Evolutionary conservation across 2,113 vertebrate species (phyloP).

Genomic region (Gopherus flavomarginatus): DNA sequence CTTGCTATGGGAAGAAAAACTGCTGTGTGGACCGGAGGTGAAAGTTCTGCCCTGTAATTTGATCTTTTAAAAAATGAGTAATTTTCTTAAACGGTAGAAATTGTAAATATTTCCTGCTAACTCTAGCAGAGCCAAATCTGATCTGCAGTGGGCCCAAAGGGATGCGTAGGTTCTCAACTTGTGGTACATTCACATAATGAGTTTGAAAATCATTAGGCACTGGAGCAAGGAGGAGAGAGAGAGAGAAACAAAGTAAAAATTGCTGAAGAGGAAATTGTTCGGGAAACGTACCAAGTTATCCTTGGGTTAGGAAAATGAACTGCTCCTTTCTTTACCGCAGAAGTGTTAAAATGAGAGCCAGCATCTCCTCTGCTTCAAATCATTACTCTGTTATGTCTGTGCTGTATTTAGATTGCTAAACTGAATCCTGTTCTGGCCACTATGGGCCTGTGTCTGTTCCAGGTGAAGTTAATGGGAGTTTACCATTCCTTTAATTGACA

Average conservation of each 20-base stretch:
- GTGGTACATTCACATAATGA: neutral
- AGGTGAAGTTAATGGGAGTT: constrained; percentile 62
- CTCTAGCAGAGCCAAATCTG: neutral
- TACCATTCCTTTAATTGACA: constrained; percentile 52
- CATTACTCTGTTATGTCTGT: constrained; percentile 28
- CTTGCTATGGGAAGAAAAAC: neutral
- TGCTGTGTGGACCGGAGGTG: neutral
- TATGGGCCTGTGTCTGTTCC: neutral
- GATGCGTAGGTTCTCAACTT: neutral
- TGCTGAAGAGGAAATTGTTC: constrained; percentile 34
- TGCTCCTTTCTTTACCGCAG: neutral
- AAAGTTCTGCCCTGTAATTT: constrained; percentile 10
- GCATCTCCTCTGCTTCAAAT: neutral
- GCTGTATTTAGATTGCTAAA: neutral
- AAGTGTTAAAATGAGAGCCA: constrained; percentile 50
- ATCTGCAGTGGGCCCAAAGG: neutral
- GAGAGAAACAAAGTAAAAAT: constrained; percentile 3
- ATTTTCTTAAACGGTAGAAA: neutral
- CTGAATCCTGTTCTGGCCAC: constrained; percentile 51
- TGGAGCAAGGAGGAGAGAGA: constrained; percentile 36
- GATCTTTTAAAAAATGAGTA: neutral
- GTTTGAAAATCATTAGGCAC: constrained; percentile 51
- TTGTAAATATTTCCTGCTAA: neutral
- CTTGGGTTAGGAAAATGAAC: neutral
- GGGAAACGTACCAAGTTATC: constrained; percentile 45